phyloP scores from a whole-genome alignment of 2,797 vertebrate species.

The Micropoecilia bifurca region DNA sequence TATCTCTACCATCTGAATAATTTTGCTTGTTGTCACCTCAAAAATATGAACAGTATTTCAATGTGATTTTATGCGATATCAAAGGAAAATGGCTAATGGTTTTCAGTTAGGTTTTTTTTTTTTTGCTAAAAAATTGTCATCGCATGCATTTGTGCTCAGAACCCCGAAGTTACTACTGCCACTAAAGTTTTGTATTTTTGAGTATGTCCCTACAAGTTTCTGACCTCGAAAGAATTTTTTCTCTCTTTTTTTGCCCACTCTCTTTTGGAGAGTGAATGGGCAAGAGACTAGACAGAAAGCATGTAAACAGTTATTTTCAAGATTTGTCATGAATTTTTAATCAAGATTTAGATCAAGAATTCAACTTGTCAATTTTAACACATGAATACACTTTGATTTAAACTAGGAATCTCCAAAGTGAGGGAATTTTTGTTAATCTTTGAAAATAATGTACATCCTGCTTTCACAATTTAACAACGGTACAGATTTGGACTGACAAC shows the following conservation, averaged over 20 bases:
- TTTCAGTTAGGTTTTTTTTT: no score
- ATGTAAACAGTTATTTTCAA: background rate
- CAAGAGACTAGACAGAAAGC: background rate
- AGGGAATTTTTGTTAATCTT: background rate
- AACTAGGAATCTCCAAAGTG: background rate
- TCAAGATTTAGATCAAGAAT: background rate
- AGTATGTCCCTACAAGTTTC: background rate
- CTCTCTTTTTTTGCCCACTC: background rate
- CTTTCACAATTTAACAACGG: background rate
- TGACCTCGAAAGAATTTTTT: background rate
- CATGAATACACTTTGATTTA: background rate
- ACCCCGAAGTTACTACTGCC: background rate
- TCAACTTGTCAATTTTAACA: background rate
- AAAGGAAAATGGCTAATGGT: background rate
- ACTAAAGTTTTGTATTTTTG: background rate
- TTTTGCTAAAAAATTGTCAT: no score
- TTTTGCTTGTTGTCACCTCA: background rate
- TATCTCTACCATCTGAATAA: conserved; percentile 8
- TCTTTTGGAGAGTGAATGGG: background rate
- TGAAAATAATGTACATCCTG: background rate
- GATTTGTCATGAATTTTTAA: background rate
- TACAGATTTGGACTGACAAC: background rate
- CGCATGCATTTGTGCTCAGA: background rate
- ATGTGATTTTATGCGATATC: background rate
- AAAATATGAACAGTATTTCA: background rate